These are phyloP conservation scores for Nettapus auritus DNA, from an alignment of 2,113 vertebrate genomes.

Conservation along the genomic window DNA sequence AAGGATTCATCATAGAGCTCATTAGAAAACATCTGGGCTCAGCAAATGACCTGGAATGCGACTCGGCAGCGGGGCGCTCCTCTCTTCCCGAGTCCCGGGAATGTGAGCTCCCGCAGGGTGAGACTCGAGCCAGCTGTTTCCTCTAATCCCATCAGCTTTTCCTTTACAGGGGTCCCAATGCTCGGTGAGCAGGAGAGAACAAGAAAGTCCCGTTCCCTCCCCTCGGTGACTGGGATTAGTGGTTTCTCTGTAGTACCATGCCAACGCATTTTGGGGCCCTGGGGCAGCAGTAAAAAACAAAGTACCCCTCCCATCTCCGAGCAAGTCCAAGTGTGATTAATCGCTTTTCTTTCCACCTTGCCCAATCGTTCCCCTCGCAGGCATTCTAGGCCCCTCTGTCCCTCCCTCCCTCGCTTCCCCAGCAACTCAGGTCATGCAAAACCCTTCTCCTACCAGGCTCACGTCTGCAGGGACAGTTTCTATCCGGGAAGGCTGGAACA, in stretches of 20 bases:
- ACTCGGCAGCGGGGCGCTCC: slow-evolving; percentile 62
- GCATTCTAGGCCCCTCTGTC: background rate
- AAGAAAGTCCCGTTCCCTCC: slow-evolving; percentile 10
- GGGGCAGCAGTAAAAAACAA: slow-evolving; percentile 9
- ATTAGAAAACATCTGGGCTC: slow-evolving; percentile 79
- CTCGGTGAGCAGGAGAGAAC: background rate
- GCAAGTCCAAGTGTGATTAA: slow-evolving; percentile 48
- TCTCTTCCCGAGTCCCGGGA: slow-evolving; percentile 50
- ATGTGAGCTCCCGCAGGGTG: slow-evolving; percentile 69
- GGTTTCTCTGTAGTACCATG: slow-evolving; percentile 28
- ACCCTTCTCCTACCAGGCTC: background rate
- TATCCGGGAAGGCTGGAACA: background rate
- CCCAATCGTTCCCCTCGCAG: background rate
- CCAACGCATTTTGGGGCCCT: slow-evolving; percentile 27
- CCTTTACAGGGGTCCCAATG: slow-evolving; percentile 52
- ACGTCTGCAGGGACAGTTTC: slow-evolving; percentile 8
- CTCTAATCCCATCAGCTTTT: slow-evolving; percentile 71
- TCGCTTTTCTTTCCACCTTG: slow-evolving; percentile 25
- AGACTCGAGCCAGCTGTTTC: slow-evolving; percentile 74
- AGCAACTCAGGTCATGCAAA: background rate
- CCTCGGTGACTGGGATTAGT: background rate
- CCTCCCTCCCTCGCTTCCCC: background rate
- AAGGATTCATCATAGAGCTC: slow-evolving; percentile 52
- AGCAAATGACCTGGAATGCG: slow-evolving; percentile 74
- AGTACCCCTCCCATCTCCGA: background rate